Evolutionary conservation across 2,797 vertebrate species (phyloP), one percentile per base, ranked within the genome.

Genomic region (Enteromius argenteus): DNA sequence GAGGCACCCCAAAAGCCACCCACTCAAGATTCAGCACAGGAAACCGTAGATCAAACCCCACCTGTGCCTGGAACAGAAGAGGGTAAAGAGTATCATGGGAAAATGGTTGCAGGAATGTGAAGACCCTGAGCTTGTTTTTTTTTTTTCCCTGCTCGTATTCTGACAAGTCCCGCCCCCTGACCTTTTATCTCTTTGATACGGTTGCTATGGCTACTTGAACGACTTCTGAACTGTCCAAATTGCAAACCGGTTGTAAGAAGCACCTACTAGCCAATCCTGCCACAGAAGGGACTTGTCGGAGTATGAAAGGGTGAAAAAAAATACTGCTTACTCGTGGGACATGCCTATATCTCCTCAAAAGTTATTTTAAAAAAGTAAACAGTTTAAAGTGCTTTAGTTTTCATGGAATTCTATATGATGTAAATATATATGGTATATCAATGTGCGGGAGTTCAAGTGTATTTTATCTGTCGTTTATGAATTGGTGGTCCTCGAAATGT

Each of bases 21-120:
- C 79, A 95, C 96, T 74, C 97, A 98, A 90, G 97, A 97, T 91
- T 91, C 94, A 62, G 89, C 94, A 80, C 94, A 94, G 84, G 97
- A 98, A 89, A 96, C 97, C 87, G 91, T 96, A 42, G 96, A 96
- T 86, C 97, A 97, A 44, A 94, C 97, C 88, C 96, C 95, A 79
- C 95, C 95, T 86, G 95, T 93, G 88, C 93, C 96, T 78, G 92
- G 92, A 32, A 96, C 95, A 72, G 96, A 96, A 3, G 93, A 89
- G n/a, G 96, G 94, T 86, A 94, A 91, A 88, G 95, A 97, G 92
- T 95, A 93, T 88, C 93, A 95, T 73, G 93, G 94, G 35, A 97
- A 98, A 91, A 89, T 94, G 79, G 95, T 95, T 62, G 96, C 96
- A 90, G 98, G 97, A 94, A 99, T 96, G 95, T 96, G 95, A 91